Evolutionary conservation across 1,140 invertebrate species (phyloP).

Genomic region (Zaprionus kolodkinae): DNA sequence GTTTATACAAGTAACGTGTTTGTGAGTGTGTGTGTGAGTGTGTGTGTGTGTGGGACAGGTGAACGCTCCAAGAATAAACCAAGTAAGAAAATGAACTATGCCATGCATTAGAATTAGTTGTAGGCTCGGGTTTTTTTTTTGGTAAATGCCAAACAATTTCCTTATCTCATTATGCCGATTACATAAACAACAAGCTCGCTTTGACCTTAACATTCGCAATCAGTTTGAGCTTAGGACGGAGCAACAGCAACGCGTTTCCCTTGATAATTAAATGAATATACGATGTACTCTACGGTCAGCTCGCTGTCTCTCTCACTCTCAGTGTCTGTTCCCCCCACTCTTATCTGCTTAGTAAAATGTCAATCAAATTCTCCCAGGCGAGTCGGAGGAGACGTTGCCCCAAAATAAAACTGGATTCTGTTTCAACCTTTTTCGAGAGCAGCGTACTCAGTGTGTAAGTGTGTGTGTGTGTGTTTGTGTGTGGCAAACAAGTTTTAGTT

Average conservation of each 20-base stretch:
- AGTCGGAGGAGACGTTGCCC: constrained; percentile 7
- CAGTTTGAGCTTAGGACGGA: constrained; percentile 11
- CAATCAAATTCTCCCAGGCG: constrained; percentile 32
- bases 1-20: constrained; percentile 15
- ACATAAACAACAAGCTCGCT: constrained; percentile 13
- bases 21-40: background rate
- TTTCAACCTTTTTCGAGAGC: constrained; percentile 18
- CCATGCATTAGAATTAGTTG: background rate
- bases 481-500: constrained; percentile 29
- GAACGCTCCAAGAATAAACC: constrained; percentile 22
- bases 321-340: background rate
- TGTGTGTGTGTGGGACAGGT: constrained; percentile 16
- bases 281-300: constrained; percentile 9
- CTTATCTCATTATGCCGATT: constrained; percentile 29
- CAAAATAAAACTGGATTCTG: constrained; percentile 12
- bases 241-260: constrained; percentile 2
- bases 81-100: background rate
- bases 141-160: background rate
- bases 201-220: constrained; percentile 52
- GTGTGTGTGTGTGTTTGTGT: constrained; percentile 1
- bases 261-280: constrained; percentile 25
- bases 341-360: constrained; percentile 29
- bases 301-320: background rate
- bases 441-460: background rate
- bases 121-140: background rate